Evolutionary conservation across 53 echinoderm and acorn worm genomes (phyloP), one percentile per base, ranked within the genome.

Genomic region (Stichopus horrens): DNA sequence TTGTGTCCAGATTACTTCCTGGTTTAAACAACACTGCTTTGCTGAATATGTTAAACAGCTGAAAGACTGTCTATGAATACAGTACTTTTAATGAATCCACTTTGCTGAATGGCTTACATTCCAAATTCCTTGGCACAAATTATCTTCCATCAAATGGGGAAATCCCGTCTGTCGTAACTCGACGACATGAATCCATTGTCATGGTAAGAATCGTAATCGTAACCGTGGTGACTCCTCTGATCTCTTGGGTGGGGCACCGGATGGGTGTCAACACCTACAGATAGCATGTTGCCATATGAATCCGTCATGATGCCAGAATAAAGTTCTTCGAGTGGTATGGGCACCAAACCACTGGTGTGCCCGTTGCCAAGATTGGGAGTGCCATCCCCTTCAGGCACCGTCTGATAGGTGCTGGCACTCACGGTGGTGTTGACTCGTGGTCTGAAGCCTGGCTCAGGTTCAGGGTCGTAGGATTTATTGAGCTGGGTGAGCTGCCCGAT

Each of bases 401-500:
- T 87, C 57, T 87, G 87, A 16, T 87, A 87, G 5, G 87, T 87
- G 5, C 54, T 74, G 7, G 87, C 87, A 4, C 87, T 87, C 20
- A 75, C 87, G 7, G 87, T 87, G 20, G 87, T 87, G 75, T 87
- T 75, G 1, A 74, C 57, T 54, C 87, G 14, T 0, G 55, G 74
- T 16, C 89, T 73, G 87, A 89, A 92, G 20, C 89, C 86, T 73
- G 86, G 74, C 16, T 92, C 92, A 5, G 11, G 13, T 9, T 63
- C 75, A 0, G 53, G 7, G 58, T 89, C 89, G 63, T 89, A 92
- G 10, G 90, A 89, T 8, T 89, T 58, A 87, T 92, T 92, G 58
- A 92, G 89, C 54, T 92, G 89, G 21, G 89, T 92, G 13, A 89
- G 87, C 23, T 89, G 58, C 18, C 89, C 88, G 8, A 87, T 53